Evolutionary conservation across 2,888 invertebrate genomes (phyloP), one percentile per base, ranked within the genome.

Genomic region (Cynaeus angustus): DNA sequence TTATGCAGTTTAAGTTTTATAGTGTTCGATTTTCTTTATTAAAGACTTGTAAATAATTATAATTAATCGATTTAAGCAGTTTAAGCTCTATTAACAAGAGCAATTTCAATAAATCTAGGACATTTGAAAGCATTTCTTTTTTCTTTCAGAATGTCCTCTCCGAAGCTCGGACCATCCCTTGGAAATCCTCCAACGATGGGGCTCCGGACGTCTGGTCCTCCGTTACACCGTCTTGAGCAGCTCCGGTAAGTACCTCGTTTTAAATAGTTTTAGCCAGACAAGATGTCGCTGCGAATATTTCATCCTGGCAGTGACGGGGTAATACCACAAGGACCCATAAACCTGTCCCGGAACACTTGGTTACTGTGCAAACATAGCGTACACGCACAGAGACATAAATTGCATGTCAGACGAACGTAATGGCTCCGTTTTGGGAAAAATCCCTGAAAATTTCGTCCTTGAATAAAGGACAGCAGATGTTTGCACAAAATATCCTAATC

Each of bases 151-250:
- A 79, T 88, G 89, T 77, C 88, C 89, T 38, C 80, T 91, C 56
- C 86, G 87, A 65, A 89, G 89, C 74, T 86, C 87, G 43, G 90
- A 90, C 78, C 84, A 88, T 75, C 90, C 90, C 0, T 80, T 90
- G 79, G 90, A 90, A 78, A 87, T 90, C 74, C 88, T 89, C n/a
- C 86, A 88, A 69, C 86, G 89, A 38, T 87, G 89, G 84, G 85
- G 85, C 46, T 83, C 85, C n/a, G 89, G 89, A 55, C 88, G 89
- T 77, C 87, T 90, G 72, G 87, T 89, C 13, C 86, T 90, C 74
- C 88, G 89, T 67, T 90, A 90, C 82, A 86, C 86, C 1, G 80
- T 83, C 2, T 78, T 85, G 48, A 81, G 81, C 70, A 76, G 81
- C 66, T 78, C 83, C 64, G 84, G 84, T 84, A 75, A 83, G 83